These are phyloP conservation scores for Pasiphila rectangulata DNA, from an alignment of 2,888 invertebrate species.

Conservation along the genomic window DNA sequence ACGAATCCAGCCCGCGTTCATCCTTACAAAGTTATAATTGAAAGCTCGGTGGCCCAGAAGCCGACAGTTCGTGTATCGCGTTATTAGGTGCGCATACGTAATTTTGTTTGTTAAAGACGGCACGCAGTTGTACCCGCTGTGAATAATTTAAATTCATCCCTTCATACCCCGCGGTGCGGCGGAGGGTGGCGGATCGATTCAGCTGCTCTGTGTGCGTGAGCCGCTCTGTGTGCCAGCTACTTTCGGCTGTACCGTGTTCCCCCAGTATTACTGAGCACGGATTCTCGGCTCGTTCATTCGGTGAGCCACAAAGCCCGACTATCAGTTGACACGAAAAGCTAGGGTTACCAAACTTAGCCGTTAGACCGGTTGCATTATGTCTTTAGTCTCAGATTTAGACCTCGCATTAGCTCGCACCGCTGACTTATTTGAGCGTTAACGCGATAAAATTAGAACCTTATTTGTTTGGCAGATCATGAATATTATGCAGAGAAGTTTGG, in stretches of 20 bases:
- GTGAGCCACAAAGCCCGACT: slow-evolving; percentile 64
- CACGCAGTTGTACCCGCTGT: slow-evolving; percentile 77
- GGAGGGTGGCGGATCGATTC: slow-evolving; percentile 66
- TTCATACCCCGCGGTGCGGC: slow-evolving; percentile 45
- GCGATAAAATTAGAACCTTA: slow-evolving; percentile 45
- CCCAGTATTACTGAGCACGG: slow-evolving; percentile 61
- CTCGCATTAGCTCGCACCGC: slow-evolving; percentile 12
- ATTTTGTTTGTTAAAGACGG: slow-evolving; percentile 81
- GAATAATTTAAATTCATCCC: slow-evolving; percentile 81
- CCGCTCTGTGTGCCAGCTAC: slow-evolving; percentile 46
- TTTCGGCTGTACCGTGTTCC: slow-evolving; percentile 56
- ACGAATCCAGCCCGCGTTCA: slow-evolving; percentile 63
- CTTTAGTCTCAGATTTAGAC: slow-evolving; percentile 7
- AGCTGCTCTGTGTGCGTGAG: slow-evolving; percentile 44
- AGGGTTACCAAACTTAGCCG: slow-evolving; percentile 41
- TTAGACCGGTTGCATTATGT: slow-evolving; percentile 16
- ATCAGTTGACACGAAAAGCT: slow-evolving; percentile 58
- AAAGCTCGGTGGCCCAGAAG: slow-evolving; percentile 71
- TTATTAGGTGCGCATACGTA: slow-evolving; percentile 79
- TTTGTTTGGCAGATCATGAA: slow-evolving; percentile 39
- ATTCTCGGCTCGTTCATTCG: slow-evolving; percentile 65
- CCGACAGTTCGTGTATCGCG: slow-evolving; percentile 64
- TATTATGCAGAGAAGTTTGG: slow-evolving; percentile 50
- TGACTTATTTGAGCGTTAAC: slow-evolving; percentile 35
- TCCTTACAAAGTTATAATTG: slow-evolving; percentile 73